Percentiles rank a stretch among this genome's conserved stretches.
These are phyloP conservation scores for Polyergus mexicanus DNA, from an alignment of 1,140 invertebrate species.

Conservation along the genomic window DNA sequence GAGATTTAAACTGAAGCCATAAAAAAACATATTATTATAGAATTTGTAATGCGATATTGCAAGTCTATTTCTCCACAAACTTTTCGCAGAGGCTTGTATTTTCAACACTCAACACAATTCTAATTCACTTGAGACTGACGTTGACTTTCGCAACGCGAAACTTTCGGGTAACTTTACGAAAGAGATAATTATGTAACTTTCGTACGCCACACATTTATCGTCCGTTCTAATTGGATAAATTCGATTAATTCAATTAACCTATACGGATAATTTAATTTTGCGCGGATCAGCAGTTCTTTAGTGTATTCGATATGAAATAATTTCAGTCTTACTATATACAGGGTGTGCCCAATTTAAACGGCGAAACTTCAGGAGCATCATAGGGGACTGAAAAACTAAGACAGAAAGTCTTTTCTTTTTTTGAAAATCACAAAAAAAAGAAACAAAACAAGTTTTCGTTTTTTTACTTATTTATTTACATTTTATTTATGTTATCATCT, in stretches of 20 bases:
- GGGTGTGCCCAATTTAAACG: no score
- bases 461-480: no score
- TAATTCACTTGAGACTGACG: background rate
- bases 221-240: background rate
- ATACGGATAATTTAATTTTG: constrained; percentile 40
- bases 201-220: background rate
- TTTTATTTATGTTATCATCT: no score
- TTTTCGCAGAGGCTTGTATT: constrained; percentile 1
- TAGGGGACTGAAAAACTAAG: no score
- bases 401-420: no score
- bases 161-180: background rate
- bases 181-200: background rate
- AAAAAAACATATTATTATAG: constrained; percentile 71
- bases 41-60: constrained; percentile 73
- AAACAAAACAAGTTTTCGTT: no score
- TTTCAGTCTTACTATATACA: background rate
- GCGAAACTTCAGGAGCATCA: no score
- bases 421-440: no score
- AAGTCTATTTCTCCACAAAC: background rate
- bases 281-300: background rate
- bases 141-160: constrained; percentile 3
- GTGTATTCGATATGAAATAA: background rate
- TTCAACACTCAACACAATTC: constrained; percentile 2
- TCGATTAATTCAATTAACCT: constrained; percentile 26
- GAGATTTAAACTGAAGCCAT: constrained; percentile 81